These are phyloP conservation scores for Notechis scutatus DNA, from an alignment of 2,113 vertebrate species.

Conservation along the genomic window DNA sequence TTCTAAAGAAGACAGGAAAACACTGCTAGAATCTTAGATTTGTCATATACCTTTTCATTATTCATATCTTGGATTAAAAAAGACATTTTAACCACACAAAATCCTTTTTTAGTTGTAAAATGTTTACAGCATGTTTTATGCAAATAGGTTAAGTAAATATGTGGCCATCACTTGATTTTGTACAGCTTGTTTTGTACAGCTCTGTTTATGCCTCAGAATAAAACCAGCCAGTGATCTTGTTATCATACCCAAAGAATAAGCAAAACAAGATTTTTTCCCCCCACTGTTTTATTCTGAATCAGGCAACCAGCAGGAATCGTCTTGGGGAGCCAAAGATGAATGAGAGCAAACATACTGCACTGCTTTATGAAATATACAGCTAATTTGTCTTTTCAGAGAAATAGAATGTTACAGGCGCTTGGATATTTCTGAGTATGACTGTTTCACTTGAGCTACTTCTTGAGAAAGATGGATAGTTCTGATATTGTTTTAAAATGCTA, in stretches of 20 bases:
- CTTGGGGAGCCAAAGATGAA: not conserved
- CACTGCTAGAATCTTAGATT: not conserved
- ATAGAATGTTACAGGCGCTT: not conserved
- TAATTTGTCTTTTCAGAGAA: constrained; percentile 24
- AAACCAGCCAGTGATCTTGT: constrained; percentile 11
- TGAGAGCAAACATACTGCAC: not conserved
- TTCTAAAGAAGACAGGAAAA: not conserved
- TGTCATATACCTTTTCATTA: not conserved
- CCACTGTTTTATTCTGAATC: constrained; percentile 13
- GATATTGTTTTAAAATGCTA: constrained; percentile 31
- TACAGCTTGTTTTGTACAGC: not conserved
- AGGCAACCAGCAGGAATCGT: not conserved
- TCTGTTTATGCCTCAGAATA: not conserved
- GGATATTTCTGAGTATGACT: not conserved
- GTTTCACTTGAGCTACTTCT: constrained; percentile 13
- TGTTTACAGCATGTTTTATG: constrained; percentile 17
- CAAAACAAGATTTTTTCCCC: not conserved
- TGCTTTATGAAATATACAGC: not conserved
- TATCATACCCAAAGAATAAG: constrained; percentile 6
- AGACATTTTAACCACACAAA: not conserved
- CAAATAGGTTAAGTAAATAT: not conserved
- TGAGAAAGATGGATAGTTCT: constrained; percentile 24
- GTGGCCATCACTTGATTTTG: not conserved
- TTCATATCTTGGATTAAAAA: not conserved
- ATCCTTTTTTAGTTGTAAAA: not conserved